A percentile compares a stretch with the other conserved stretches of the same genome.
Conservation (phyloP, 2,113 vertebrate species). For the Planiliza haematocheilus region DNA sequence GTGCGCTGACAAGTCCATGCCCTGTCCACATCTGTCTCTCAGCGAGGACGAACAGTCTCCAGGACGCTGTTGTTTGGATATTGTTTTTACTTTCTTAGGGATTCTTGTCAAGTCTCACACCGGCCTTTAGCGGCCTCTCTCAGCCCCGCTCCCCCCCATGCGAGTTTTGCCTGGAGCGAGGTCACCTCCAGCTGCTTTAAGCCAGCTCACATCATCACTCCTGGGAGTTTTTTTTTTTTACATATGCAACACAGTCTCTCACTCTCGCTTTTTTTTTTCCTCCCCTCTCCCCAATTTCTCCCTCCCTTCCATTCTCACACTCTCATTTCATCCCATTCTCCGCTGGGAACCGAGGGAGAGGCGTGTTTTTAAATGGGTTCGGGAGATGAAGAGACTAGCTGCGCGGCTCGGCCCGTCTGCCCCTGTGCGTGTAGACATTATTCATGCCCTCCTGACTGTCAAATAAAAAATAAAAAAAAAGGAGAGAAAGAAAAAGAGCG, state of each 20-base stretch:
- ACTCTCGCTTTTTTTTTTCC: conserved; percentile 7
- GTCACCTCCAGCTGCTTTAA: conserved; percentile 63
- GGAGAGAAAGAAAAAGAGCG: conserved; percentile 21
- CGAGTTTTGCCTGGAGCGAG: conserved; percentile 60
- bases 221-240: conserved; percentile 38
- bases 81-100: conserved; percentile 8
- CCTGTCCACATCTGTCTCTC: conserved; percentile 6
- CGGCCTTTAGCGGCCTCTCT: conserved; percentile 25
- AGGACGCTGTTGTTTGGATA: neutral
- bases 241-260: conserved; percentile 36
- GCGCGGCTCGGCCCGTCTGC: conserved; percentile 33
- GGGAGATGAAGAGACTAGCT: conserved; percentile 49
- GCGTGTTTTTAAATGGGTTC: conserved; percentile 49
- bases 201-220: conserved; percentile 46
- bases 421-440: conserved; percentile 43
- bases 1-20: conserved; percentile 7
- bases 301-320: conserved; percentile 23
- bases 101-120: conserved; percentile 32
- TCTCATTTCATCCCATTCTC: conserved; percentile 55
- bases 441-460: conserved; percentile 50
- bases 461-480: neutral
- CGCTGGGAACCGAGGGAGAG: conserved; percentile 24
- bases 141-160: conserved; percentile 5
- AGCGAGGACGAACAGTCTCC: conserved; percentile 8
- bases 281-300: neutral